A percentile compares a stretch with the other conserved stretches of the same genome.
These are phyloP conservation scores for Dermochelys coriacea DNA, from an alignment of 2,797 vertebrate species.

Conservation along the genomic window DNA sequence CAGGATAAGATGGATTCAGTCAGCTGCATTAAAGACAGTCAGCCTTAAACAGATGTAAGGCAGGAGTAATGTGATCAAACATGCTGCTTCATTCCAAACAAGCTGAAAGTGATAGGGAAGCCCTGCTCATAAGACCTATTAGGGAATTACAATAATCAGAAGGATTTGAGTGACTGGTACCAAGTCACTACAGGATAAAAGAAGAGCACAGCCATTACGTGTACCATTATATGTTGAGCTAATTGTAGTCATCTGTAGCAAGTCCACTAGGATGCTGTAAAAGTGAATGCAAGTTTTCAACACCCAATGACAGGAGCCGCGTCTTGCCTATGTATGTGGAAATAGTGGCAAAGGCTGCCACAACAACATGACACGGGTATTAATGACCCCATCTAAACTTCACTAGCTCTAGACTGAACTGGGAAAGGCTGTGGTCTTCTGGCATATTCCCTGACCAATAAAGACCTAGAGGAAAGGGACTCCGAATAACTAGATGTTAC, in stretches of 20 bases:
- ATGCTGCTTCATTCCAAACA: background rate
- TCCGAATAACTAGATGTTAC: conserved; percentile 7
- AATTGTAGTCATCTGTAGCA: background rate
- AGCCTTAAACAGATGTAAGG: background rate
- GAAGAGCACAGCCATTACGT: background rate
- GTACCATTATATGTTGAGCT: background rate
- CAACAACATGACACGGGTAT: background rate
- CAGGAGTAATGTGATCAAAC: background rate
- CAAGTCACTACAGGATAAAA: background rate
- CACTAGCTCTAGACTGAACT: background rate
- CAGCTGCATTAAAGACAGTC: background rate
- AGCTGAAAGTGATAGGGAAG: background rate
- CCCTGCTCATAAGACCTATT: background rate
- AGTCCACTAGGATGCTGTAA: background rate
- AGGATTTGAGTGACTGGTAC: background rate
- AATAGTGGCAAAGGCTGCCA: background rate
- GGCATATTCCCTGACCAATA: background rate
- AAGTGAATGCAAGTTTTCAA: background rate
- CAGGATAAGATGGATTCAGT: background rate
- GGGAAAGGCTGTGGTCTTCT: background rate
- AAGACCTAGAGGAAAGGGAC: background rate
- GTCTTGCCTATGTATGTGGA: background rate
- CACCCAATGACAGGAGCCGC: background rate
- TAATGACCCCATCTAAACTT: background rate
- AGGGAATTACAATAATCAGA: background rate